A percentile compares a stretch with the other conserved stretches of the same genome.
phyloP scores from a whole-genome alignment of 2,113 vertebrate genomes.

The Onychostoma macrolepis region DNA sequence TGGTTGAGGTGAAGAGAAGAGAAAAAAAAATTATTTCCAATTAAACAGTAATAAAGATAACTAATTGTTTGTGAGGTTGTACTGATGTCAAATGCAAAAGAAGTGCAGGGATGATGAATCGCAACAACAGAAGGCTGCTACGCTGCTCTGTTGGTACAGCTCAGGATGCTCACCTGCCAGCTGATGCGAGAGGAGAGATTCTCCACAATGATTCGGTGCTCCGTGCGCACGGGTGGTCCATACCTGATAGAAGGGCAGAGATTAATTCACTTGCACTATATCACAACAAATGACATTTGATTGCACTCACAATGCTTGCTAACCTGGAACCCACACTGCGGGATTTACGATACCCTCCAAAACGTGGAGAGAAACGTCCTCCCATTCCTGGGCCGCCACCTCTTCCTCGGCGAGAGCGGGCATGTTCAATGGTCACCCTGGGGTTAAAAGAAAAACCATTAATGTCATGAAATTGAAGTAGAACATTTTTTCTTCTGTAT shows the following conservation, averaged over 20 bases:
- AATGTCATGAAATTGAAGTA: neutral
- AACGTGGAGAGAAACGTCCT: conserved; percentile 81
- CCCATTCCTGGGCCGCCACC: conserved; percentile 71
- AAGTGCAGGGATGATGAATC: conserved; percentile 41
- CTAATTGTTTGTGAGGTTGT: conserved; percentile 21
- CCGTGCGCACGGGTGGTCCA: conserved; percentile 87
- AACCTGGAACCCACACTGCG: conserved; percentile 85
- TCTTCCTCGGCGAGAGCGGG: conserved; percentile 81
- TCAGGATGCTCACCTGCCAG: conserved; percentile 85
- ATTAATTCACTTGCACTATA: neutral
- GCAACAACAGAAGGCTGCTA: neutral
- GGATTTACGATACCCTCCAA: conserved; percentile 83
- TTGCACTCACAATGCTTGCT: neutral
- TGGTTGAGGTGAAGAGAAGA: conserved; percentile 57
- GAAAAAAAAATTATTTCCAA: conserved; percentile 42
- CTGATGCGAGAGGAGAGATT: conserved; percentile 90
- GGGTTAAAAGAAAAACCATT: neutral
- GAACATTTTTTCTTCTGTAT: neutral
- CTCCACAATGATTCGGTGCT: conserved; percentile 90
- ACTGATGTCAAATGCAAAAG: conserved; percentile 8
- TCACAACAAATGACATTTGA: neutral
- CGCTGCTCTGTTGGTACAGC: neutral
- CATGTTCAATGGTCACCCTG: conserved; percentile 90
- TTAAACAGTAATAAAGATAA: neutral
- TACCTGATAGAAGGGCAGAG: conserved; percentile 69